A percentile compares a stretch with the other conserved stretches of the same genome.
phyloP scores from a whole-genome alignment of 2,113 vertebrate genomes.

The Laticauda laticaudata region DNA sequence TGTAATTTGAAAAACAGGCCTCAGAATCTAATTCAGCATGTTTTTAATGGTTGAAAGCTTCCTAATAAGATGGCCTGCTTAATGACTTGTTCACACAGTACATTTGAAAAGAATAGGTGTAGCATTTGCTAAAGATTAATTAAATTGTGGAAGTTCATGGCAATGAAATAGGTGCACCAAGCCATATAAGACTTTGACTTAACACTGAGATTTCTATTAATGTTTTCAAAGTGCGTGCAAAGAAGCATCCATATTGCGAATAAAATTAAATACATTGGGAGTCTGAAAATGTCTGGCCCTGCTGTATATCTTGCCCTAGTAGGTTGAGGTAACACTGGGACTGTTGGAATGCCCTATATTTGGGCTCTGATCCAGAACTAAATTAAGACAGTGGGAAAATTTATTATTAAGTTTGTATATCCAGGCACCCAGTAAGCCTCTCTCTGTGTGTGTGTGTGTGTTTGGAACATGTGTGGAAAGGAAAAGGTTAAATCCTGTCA shows the following conservation, averaged over 20 bases:
- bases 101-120: not conserved
- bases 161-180: not conserved
- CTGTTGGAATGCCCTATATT: not conserved
- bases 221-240: not conserved
- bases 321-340: not conserved
- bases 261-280: not conserved
- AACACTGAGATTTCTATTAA: not conserved
- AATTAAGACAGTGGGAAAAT: not conserved
- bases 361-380: not conserved
- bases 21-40: not conserved
- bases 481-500: not conserved
- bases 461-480: not conserved
- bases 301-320: not conserved
- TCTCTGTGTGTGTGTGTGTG: not conserved
- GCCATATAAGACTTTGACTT: not conserved
- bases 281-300: not conserved
- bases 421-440: not conserved
- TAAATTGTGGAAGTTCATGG: not conserved
- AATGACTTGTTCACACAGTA: not conserved
- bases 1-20: not conserved
- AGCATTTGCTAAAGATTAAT: constrained; percentile 1
- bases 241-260: not conserved
- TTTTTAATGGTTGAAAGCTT: not conserved
- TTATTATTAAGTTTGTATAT: not conserved
- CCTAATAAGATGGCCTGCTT: not conserved